Evolutionary conservation across 2,113 vertebrate species (phyloP).

Genomic region (Narcine bancroftii): DNA sequence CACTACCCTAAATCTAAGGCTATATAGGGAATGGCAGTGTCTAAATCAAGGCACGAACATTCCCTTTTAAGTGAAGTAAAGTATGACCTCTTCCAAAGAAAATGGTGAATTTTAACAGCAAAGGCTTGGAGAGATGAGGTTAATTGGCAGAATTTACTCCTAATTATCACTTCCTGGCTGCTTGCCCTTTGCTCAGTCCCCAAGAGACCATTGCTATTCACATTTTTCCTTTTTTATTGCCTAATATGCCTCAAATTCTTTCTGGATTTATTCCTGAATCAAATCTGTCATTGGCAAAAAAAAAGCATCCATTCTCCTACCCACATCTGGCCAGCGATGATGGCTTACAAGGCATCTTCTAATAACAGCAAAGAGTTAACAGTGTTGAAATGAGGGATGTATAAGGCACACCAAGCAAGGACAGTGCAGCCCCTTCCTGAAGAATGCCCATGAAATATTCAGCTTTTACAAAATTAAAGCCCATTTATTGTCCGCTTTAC

Average conservation of each 20-base stretch:
- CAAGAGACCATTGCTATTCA: background rate
- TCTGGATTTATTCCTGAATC: background rate
- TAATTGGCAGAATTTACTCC: background rate
- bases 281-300: background rate
- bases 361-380: background rate
- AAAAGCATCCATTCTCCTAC: background rate
- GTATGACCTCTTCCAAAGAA: slow-evolving; percentile 14
- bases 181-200: slow-evolving; percentile 5
- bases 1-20: background rate
- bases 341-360: background rate
- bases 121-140: background rate
- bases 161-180: slow-evolving; percentile 21
- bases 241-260: background rate
- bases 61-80: background rate
- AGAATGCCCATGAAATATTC: background rate
- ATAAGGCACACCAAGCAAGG: background rate
- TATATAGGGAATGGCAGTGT: background rate
- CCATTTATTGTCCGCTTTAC: background rate
- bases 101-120: slow-evolving; percentile 24
- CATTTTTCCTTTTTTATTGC: background rate
- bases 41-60: background rate
- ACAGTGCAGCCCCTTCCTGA: background rate
- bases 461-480: background rate
- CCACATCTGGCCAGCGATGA: background rate
- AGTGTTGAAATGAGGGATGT: background rate